phyloP scores from a whole-genome alignment of 2,888 invertebrate species.

The Apomyelois bistriatella region DNA sequence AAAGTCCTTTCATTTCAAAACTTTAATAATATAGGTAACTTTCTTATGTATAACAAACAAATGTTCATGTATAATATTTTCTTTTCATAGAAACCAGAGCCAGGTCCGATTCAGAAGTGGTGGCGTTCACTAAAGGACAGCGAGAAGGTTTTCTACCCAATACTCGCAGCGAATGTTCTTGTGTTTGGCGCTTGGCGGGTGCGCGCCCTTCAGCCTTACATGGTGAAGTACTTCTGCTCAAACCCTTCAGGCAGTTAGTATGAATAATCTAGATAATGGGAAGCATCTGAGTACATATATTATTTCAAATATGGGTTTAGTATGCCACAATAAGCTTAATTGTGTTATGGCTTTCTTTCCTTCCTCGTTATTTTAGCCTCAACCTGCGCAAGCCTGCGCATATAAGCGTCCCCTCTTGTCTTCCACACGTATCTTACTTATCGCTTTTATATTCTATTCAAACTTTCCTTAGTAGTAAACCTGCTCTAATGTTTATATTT shows the following conservation, averaged over 20 bases:
- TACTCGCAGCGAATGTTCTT: conserved; percentile 87
- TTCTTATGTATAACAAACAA: no score
- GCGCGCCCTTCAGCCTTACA: conserved; percentile 83
- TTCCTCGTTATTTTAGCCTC: no score
- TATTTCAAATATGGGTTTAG: no score
- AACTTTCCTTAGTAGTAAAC: background rate
- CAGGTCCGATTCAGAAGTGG: conserved; percentile 76
- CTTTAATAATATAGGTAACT: no score
- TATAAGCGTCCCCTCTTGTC: no score
- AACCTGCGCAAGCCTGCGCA: no score
- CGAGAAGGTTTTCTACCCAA: conserved; percentile 88
- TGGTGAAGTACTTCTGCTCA: conserved; percentile 92
- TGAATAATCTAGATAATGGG: background rate
- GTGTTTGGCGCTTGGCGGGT: conserved; percentile 92
- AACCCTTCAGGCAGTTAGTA: conserved; percentile 88
- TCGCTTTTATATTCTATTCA: no score
- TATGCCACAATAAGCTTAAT: no score
- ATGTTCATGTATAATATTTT: background rate
- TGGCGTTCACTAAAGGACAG: conserved; percentile 87
- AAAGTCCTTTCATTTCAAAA: no score
- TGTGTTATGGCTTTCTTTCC: no score
- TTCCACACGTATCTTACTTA: no score
- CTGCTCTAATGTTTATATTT: background rate
- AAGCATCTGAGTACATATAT: no score
- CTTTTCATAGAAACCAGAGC: conserved; percentile 52